Evolutionary conservation across 2,888 invertebrate species (phyloP), one percentile per base, ranked within the genome.

Genomic region (Ctenicera cuprea): DNA sequence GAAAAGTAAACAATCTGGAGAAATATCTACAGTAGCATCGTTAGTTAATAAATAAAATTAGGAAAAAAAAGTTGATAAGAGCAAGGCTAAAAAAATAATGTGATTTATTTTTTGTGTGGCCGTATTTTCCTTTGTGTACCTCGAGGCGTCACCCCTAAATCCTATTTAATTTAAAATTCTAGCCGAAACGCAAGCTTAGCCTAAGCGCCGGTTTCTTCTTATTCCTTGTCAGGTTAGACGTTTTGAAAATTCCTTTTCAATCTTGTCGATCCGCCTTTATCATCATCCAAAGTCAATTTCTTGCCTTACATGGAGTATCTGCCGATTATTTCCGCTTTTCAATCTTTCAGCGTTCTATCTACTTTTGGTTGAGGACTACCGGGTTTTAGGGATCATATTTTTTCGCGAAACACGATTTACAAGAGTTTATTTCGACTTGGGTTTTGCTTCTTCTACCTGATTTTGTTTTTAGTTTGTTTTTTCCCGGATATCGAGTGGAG

Each of bases 251-350:
- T 52, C 65, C 37, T 37, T 65, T 52, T 50, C 65, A 37, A 38
- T 52, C 50, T 50, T 37, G 33, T 45, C 65, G 50, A 50, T 50
- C 30, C 50, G 45, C 18, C 30, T 52, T 45, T 65, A 65, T 65
- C 65, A 54, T 66, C 54, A 54, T 57, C 54, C 16, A 66, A 41
- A 66, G 66, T 54, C 66, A 66, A 66, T 66, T 66, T 43, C 54
- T 48, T 54, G 65, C 52, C n/a, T 26, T 65, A 57, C 66, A 54
- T 11, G 33, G 20, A 38, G 37, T 38, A 59, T 59, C 57, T 37
- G 37, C 50, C 66, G 66, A 66, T 66, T 66, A 66, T 57, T 66
- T 66, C 66, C 66, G 66, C 66, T 57, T 66, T 54, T 66, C 66
- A 66, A 66, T 54, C 54, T 38, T 52, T 52, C 66, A 30, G n/a